Percentiles rank a stretch among this genome's conserved stretches.
These are phyloP conservation scores for Tretioscincus oriximinensis DNA, from an alignment of 2,113 vertebrate genomes.

Conservation along the genomic window DNA sequence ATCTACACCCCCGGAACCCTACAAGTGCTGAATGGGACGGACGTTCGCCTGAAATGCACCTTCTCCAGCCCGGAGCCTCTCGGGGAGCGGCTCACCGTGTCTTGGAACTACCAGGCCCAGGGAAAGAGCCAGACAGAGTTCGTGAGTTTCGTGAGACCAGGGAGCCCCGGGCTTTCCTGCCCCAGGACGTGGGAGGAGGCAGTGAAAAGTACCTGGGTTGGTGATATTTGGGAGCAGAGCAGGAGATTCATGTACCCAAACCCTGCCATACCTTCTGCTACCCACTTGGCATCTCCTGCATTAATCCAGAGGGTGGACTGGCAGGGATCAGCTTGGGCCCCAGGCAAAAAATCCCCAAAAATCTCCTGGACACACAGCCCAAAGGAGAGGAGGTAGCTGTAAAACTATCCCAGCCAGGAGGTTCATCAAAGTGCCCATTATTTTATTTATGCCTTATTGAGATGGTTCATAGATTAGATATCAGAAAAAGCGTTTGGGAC, in stretches of 20 bases:
- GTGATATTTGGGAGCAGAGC: too few species aligned
- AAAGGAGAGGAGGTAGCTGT: background rate
- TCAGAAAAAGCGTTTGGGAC: too few species aligned
- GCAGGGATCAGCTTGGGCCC: background rate
- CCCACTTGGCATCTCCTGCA: background rate
- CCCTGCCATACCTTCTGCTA: background rate
- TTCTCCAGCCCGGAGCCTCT: conserved; percentile 79
- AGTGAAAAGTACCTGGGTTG: background rate
- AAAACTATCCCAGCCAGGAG: too few species aligned
- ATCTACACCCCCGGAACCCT: conserved; percentile 79
- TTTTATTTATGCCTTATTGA: background rate
- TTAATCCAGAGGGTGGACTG: too few species aligned
- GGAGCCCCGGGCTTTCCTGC: background rate
- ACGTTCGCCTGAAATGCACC: conserved; percentile 86
- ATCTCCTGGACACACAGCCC: rapidly evolving
- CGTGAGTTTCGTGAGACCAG: too few species aligned
- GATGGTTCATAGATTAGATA: background rate
- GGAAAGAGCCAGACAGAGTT: conserved; percentile 70
- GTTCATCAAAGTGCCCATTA: too few species aligned
- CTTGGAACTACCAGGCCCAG: conserved; percentile 88
- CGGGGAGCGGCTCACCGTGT: conserved; percentile 65
- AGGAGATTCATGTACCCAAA: too few species aligned
- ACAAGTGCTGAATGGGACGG: conserved; percentile 89
- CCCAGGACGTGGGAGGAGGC: too few species aligned
- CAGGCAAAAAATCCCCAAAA: background rate